phyloP scores from a whole-genome alignment of 2,888 invertebrate genomes.

The Andricus curvator region DNA sequence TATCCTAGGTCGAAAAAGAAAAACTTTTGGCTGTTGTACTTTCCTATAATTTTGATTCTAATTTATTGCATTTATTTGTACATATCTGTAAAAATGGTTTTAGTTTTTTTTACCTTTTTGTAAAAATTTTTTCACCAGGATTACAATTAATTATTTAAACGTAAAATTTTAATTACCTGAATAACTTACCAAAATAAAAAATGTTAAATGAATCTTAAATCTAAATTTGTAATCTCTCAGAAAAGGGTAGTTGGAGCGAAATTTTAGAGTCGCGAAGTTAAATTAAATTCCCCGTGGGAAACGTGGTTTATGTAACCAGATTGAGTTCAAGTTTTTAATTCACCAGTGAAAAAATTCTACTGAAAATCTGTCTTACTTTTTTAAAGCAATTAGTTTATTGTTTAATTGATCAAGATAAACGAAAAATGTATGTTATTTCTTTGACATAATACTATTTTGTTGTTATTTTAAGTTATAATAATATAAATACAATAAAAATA shows the following conservation, averaged over 20 bases:
- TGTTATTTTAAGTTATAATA: too few relatives aligned
- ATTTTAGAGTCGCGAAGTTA: neutral
- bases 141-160: neutral
- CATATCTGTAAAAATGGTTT: too few relatives aligned
- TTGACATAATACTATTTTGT: too few relatives aligned
- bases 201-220: neutral
- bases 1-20: too few relatives aligned
- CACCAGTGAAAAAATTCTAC: neutral
- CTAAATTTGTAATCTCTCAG: neutral
- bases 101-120: too few relatives aligned
- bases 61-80: too few relatives aligned
- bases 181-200: neutral
- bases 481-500: too few relatives aligned
- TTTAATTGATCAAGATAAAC: neutral
- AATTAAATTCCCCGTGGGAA: neutral
- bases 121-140: too few relatives aligned
- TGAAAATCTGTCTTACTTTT: neutral
- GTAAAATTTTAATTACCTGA: neutral
- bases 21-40: too few relatives aligned
- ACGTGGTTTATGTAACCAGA: neutral
- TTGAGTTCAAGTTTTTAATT: neutral
- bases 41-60: too few relatives aligned
- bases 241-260: neutral
- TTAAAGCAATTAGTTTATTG: too few relatives aligned
- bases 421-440: neutral